Percentiles rank a stretch among this genome's conserved stretches.
Evolutionary conservation across 2,113 vertebrate species (phyloP).

Genomic region (Pomatostomus ruficeps): DNA sequence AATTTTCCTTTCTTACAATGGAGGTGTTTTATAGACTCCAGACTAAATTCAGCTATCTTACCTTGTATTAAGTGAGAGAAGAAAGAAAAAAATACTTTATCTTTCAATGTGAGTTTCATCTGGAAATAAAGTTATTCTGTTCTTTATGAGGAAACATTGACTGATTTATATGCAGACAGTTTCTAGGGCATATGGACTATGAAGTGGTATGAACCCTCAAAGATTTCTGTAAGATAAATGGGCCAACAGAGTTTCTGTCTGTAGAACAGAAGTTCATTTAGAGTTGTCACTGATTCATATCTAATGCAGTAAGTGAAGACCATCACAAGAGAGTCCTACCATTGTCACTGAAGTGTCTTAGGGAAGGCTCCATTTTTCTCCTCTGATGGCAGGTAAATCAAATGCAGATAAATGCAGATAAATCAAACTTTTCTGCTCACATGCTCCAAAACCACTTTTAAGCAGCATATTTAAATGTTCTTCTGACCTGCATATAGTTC

Average conservation of each 20-base stretch:
- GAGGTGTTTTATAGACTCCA: background rate
- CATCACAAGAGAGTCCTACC: background rate
- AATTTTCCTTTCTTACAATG: background rate
- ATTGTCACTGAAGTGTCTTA: background rate
- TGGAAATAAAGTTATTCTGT: background rate
- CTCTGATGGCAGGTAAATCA: background rate
- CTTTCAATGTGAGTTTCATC: background rate
- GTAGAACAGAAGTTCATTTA: conserved; percentile 1
- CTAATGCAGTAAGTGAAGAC: background rate
- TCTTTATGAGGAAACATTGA: background rate
- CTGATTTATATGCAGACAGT: background rate
- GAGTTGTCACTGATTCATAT: background rate
- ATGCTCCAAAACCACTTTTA: background rate
- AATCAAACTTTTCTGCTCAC: background rate
- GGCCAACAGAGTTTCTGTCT: background rate
- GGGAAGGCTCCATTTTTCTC: background rate
- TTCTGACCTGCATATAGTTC: background rate
- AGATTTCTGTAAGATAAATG: background rate
- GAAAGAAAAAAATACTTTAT: background rate
- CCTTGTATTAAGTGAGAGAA: background rate
- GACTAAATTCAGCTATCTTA: background rate
- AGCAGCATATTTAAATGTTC: background rate
- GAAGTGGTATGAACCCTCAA: background rate
- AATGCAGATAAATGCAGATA: background rate
- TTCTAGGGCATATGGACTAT: background rate